Base-by-base conservation (phyloP, 2,888 invertebrate genomes). In the Ephialtes manifestator region DNA sequence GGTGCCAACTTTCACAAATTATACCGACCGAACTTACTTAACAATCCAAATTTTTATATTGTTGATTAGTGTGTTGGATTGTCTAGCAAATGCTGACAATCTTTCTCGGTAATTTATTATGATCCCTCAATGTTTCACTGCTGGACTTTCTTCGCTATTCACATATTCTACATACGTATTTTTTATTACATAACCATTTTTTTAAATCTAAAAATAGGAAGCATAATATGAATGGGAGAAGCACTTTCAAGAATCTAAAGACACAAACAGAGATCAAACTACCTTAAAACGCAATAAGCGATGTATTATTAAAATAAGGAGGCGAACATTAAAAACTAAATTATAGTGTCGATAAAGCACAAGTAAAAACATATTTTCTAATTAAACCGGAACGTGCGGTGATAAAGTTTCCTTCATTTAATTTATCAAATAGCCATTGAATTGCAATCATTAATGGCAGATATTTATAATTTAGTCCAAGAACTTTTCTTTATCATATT, bases 81-180 rank as follows among this genome's bases (percentile, higher is more conserved):
- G 28, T 28, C 24, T 10, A 24, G 55, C 24, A 15, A 55, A 55
- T 55, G 13, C 11, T 13, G 4, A 24, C 24, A 55, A 55, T 55
- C 4, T 3, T n/a, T 28, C 28, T 1, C 5, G 4, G 31, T 43
- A 15, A 18, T 43, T 74, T 60, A 46, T 46, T 31, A 15, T 46
- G 11, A 48, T 46, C 3, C 13, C 13, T 20, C 46, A 55, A 84
- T 55, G 43, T 84, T 84, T 84, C 80, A 80, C 80, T 84, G 83
- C 83, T 84, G 80, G 79, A 80, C 55, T 75, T 70, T 5, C 8
- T 10, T 43, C 51, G 11, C 65, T 35, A 28, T 35, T 18, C 10
- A 1, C 48, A 13, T 35, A 55, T 39, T 10, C 1, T 35, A 4
- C 31, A 51, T 28, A 28, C 10, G 20, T 20, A 7, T 8, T 20